Conservation (phyloP, 2,113 vertebrate genomes). For the Aspiorhynchus laticeps region DNA sequence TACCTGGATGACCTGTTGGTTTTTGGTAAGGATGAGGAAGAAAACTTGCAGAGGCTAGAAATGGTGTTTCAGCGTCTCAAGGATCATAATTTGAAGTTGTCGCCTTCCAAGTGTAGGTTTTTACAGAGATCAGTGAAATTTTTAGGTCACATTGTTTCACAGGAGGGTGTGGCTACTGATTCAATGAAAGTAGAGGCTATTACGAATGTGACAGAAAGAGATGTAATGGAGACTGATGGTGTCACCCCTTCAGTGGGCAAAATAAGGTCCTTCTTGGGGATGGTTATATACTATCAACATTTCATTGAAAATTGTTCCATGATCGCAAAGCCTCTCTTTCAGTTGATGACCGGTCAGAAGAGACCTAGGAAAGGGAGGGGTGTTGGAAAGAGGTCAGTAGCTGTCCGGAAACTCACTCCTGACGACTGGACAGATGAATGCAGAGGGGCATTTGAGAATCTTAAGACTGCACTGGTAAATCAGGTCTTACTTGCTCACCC, state of each 20-base stretch:
- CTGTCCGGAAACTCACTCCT: neutral
- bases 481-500: constrained; percentile 39
- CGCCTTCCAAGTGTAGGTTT: constrained; percentile 2
- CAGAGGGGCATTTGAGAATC: neutral
- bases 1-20: neutral
- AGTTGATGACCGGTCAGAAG: neutral
- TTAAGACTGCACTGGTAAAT: constrained; percentile 28
- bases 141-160: constrained; percentile 27
- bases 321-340: neutral
- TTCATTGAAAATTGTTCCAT: constrained; percentile 45
- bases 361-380: neutral
- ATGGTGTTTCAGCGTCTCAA: neutral
- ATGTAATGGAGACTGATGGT: constrained; percentile 41
- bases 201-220: no score
- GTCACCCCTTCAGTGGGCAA: constrained; percentile 32
- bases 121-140: constrained; percentile 25
- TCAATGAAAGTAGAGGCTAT: no score
- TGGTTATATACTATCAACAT: constrained; percentile 49
- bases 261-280: constrained; percentile 49
- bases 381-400: neutral
- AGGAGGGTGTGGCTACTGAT: neutral
- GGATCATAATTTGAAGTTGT: constrained; percentile 25
- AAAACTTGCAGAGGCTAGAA: neutral
- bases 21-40: neutral
- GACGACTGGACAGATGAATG: neutral